phyloP scores from a whole-genome alignment of 1,140 invertebrate genomes.

The Papilio dardanus region DNA sequence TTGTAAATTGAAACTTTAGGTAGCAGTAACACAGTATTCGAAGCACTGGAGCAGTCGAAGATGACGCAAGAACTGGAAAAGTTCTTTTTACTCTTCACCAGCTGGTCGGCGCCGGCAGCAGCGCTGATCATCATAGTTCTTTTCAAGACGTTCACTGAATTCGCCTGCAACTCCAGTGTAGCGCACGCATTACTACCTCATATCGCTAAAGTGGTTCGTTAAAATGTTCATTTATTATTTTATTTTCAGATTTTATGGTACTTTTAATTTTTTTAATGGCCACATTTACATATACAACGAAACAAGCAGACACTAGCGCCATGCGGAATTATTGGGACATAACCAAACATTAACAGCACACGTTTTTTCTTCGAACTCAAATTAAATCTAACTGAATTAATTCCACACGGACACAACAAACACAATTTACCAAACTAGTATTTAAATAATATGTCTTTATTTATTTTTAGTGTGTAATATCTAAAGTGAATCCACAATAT shows the following conservation, averaged over 20 bases:
- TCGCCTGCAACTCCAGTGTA: constrained; percentile 84
- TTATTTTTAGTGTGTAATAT: constrained; percentile 57
- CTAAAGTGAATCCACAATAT: constrained; percentile 86
- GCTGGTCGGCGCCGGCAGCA: constrained; percentile 52
- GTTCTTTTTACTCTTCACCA: constrained; percentile 50
- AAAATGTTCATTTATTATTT: not conserved
- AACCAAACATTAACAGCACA: not conserved
- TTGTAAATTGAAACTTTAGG: constrained; percentile 39
- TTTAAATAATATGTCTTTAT: not conserved
- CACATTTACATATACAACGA: not conserved
- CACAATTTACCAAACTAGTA: not conserved
- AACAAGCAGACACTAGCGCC: not conserved
- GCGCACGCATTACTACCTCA: constrained; percentile 85
- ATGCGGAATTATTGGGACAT: not conserved
- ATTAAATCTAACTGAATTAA: too few species aligned
- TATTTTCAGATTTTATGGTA: not conserved
- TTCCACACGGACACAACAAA: too few species aligned
- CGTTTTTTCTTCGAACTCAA: not conserved
- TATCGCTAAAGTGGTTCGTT: constrained; percentile 83
- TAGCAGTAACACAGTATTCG: constrained; percentile 53
- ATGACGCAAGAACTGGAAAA: constrained; percentile 61
- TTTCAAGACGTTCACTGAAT: constrained; percentile 83
- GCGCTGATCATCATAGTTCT: constrained; percentile 64
- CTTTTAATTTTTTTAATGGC: not conserved
- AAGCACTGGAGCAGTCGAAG: constrained; percentile 52